phyloP scores from a whole-genome alignment of 2,888 invertebrate genomes.

The Ligdia adustata region DNA sequence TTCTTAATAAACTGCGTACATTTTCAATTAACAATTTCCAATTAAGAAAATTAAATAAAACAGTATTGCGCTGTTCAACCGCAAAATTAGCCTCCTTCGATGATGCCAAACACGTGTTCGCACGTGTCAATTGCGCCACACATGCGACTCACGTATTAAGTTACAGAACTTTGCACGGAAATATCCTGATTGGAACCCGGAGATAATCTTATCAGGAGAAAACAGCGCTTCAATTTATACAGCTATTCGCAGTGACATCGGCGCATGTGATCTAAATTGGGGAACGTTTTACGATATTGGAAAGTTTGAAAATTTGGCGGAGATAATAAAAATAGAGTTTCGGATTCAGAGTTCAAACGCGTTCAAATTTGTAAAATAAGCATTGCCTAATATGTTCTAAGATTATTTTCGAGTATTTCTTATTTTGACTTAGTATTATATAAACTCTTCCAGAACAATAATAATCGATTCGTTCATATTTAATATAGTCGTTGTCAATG shows the following conservation, averaged over 20 bases:
- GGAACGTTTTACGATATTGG: slow-evolving; percentile 9
- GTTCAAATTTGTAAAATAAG: too few relatives aligned
- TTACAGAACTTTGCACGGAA: slow-evolving; percentile 67
- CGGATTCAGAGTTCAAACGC: too few relatives aligned
- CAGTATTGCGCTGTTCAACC: slow-evolving; percentile 23
- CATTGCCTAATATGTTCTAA: too few relatives aligned
- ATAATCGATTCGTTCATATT: too few relatives aligned
- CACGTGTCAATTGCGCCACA: slow-evolving; percentile 67
- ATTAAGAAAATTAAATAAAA: slow-evolving; percentile 39
- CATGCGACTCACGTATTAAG: slow-evolving; percentile 72
- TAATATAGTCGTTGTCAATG: too few relatives aligned
- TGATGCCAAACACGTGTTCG: slow-evolving; percentile 66
- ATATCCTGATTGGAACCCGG: slow-evolving; percentile 45
- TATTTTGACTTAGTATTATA: too few relatives aligned
- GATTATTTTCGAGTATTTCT: too few relatives aligned
- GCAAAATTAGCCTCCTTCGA: slow-evolving; percentile 42
- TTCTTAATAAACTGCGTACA: slow-evolving; percentile 3
- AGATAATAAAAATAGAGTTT: too few relatives aligned
- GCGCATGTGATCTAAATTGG: slow-evolving; percentile 20
- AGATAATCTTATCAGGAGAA: slow-evolving; percentile 42
- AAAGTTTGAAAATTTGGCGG: not conserved
- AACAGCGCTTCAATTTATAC: slow-evolving; percentile 31
- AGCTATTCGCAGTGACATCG: slow-evolving; percentile 23
- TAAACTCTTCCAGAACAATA: too few relatives aligned
- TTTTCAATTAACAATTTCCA: slow-evolving; percentile 28